Conservation (phyloP, 2,888 invertebrate genomes). For the Acanthosepion pharaonis region DNA sequence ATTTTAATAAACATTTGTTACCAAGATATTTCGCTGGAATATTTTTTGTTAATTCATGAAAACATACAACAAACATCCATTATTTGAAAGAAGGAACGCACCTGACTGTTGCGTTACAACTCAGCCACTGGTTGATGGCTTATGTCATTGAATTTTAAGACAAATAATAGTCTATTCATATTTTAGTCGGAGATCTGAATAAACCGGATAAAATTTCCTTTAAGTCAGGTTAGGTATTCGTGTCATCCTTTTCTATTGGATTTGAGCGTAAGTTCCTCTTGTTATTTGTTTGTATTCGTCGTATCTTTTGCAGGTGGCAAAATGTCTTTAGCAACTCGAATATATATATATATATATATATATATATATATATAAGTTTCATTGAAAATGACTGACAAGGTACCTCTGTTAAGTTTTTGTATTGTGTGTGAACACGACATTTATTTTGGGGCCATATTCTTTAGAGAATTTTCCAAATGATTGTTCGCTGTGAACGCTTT, state of each 20-base stretch:
- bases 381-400: no score
- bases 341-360: not conserved
- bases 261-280: not conserved
- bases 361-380: not conserved
- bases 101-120: not conserved
- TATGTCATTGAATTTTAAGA: not conserved
- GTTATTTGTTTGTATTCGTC: not conserved
- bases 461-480: no score
- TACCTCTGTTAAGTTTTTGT: no score
- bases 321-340: not conserved
- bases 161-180: conserved; percentile 9
- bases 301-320: not conserved
- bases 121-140: not conserved
- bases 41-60: no score
- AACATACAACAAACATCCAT: no score
- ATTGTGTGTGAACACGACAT: no score
- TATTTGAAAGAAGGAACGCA: not conserved
- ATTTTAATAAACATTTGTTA: no score
- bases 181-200: not conserved
- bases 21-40: no score
- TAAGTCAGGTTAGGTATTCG: not conserved
- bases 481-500: no score
- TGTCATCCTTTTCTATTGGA: not conserved
- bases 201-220: not conserved
- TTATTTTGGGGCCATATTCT: no score